phyloP scores from a whole-genome alignment of 2,888 invertebrate genomes.

The Octonoba sinensis region DNA sequence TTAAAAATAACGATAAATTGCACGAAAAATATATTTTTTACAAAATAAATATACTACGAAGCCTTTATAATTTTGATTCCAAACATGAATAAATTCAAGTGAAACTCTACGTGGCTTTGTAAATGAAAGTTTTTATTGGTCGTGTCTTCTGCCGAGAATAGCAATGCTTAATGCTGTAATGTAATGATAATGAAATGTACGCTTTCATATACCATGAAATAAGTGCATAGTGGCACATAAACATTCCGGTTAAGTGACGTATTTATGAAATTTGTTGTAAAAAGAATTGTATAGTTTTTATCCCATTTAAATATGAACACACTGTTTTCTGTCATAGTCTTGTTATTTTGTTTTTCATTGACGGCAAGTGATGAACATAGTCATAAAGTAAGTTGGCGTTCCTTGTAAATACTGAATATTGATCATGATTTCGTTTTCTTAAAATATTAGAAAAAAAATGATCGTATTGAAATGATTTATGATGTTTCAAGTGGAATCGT shows the following conservation, averaged over 20 bases:
- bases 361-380: slow-evolving; percentile 80
- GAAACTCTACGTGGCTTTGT: slow-evolving; percentile 11
- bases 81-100: too few species aligned
- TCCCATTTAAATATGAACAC: neutral
- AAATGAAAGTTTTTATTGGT: neutral
- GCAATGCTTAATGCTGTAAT: slow-evolving; percentile 6
- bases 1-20: too few species aligned
- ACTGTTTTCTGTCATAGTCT: neutral
- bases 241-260: slow-evolving; percentile 25
- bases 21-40: too few species aligned
- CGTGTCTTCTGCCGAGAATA: slow-evolving; percentile 22
- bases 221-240: slow-evolving; percentile 10
- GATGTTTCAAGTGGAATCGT: too few species aligned
- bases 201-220: slow-evolving; percentile 34
- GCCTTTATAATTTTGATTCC: too few species aligned
- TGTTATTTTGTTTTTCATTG: slow-evolving; percentile 53
- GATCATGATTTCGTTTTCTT: neutral
- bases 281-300: neutral
- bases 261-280: too few species aligned
- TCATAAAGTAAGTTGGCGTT: slow-evolving; percentile 78
- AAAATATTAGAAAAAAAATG: too few species aligned
- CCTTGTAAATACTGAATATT: neutral
- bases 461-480: too few species aligned
- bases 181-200: slow-evolving; percentile 19
- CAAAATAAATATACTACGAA: too few species aligned